phyloP scores from a whole-genome alignment of 2,888 invertebrate species.

The Cerceris rybyensis region DNA sequence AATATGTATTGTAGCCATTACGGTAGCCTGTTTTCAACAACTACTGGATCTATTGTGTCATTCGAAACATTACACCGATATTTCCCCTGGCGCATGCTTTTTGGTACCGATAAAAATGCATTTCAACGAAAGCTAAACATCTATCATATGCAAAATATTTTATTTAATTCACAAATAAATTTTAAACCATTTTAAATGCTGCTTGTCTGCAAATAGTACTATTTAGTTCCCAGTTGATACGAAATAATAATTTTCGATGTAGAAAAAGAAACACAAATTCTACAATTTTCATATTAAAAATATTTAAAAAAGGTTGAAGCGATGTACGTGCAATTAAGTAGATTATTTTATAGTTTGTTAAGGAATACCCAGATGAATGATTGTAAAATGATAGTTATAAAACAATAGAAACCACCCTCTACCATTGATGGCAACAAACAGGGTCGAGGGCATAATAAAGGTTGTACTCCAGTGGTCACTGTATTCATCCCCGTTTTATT shows the following conservation, averaged over 20 bases:
- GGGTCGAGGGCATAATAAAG: neutral
- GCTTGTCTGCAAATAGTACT: too few relatives aligned
- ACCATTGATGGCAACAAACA: neutral
- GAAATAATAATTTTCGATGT: too few relatives aligned
- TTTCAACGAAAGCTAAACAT: neutral
- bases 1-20: conserved; percentile 18
- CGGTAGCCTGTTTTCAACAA: conserved; percentile 6
- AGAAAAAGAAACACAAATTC: too few relatives aligned
- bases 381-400: neutral
- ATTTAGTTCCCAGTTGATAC: too few relatives aligned
- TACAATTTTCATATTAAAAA: too few relatives aligned
- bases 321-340: too few relatives aligned
- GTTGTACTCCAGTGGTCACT: neutral
- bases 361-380: too few relatives aligned
- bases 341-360: too few relatives aligned
- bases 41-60: neutral
- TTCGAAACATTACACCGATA: neutral
- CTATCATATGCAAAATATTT: neutral
- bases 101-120: neutral
- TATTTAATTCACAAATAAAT: too few relatives aligned
- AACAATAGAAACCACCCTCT: neutral
- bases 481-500: too few relatives aligned
- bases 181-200: too few relatives aligned
- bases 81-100: conserved; percentile 35
- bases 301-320: too few relatives aligned